Evolutionary conservation across 2,113 vertebrate species (phyloP).

Genomic region (Chlorodrepanis virens): DNA sequence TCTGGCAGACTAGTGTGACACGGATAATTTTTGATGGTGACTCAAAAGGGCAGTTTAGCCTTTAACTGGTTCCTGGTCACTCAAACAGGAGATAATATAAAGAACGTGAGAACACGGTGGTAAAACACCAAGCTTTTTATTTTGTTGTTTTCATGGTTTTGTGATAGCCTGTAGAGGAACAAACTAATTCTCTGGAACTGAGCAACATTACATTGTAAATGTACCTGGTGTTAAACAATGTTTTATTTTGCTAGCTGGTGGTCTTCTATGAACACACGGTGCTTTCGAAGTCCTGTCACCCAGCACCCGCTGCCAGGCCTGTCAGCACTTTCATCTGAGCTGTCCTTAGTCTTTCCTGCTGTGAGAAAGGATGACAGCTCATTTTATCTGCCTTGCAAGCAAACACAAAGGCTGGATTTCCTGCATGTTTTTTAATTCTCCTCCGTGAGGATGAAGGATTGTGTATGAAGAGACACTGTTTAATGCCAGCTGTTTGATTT

Average conservation of each 20-base stretch:
- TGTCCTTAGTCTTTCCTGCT: slow-evolving; percentile 48
- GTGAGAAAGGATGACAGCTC: slow-evolving; percentile 37
- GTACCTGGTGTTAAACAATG: neutral
- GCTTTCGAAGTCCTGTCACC: neutral
- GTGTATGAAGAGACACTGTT: neutral
- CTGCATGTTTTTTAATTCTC: neutral
- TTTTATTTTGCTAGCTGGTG: neutral
- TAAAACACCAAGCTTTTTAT: neutral
- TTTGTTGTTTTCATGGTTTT: neutral
- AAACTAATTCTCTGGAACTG: neutral
- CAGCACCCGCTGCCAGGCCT: neutral
- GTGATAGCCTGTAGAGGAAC: neutral
- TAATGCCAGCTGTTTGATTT: slow-evolving; percentile 39
- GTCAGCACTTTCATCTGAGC: slow-evolving; percentile 24
- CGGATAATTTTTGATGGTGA: neutral
- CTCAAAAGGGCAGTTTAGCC: neutral
- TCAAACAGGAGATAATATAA: neutral
- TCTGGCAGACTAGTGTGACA: fast-evolving
- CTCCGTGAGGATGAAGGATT: neutral
- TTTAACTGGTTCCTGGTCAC: neutral
- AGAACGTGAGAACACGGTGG: fast-evolving
- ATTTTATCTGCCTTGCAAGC: slow-evolving; percentile 47
- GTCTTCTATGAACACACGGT: neutral
- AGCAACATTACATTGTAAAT: neutral
- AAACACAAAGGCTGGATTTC: slow-evolving; percentile 59